Percentiles rank a stretch among this genome's conserved stretches.
Evolutionary conservation across 2,113 vertebrate genomes (phyloP).

Genomic region (Columba livia): DNA sequence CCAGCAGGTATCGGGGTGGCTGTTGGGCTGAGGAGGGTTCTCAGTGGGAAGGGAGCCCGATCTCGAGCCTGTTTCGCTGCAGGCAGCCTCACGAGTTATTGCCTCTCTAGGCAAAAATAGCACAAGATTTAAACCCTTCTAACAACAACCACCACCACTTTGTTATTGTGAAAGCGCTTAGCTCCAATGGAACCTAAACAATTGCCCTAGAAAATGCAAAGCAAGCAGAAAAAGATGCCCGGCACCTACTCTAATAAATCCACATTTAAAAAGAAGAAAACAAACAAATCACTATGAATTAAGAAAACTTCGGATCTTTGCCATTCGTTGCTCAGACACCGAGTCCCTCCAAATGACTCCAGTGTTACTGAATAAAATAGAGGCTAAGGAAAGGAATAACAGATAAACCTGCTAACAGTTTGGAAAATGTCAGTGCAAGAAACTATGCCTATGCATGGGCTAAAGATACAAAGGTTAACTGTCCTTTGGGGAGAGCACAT

Average conservation of each 20-base stretch:
- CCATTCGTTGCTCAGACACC: neutral
- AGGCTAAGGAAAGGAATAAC: neutral
- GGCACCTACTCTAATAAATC: neutral
- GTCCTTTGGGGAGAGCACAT: neutral
- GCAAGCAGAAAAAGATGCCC: neutral
- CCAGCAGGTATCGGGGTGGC: neutral
- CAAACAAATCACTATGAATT: neutral
- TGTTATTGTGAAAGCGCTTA: neutral
- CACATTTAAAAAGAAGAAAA: neutral
- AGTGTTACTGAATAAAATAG: neutral
- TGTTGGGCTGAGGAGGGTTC: neutral
- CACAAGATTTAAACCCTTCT: neutral
- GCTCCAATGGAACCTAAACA: neutral
- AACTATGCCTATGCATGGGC: neutral
- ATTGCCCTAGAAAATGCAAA: neutral
- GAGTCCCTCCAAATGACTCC: neutral
- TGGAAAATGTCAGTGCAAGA: neutral
- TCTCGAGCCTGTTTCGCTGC: neutral
- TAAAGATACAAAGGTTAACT: neutral
- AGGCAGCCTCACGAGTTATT: neutral
- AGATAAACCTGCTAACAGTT: neutral
- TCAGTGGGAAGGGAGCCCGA: neutral
- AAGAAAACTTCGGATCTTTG: neutral
- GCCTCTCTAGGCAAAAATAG: neutral
- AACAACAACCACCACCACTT: neutral